These are phyloP conservation scores for Aleiodes leptofemur DNA, from an alignment of 2,888 invertebrate species.

Conservation along the genomic window DNA sequence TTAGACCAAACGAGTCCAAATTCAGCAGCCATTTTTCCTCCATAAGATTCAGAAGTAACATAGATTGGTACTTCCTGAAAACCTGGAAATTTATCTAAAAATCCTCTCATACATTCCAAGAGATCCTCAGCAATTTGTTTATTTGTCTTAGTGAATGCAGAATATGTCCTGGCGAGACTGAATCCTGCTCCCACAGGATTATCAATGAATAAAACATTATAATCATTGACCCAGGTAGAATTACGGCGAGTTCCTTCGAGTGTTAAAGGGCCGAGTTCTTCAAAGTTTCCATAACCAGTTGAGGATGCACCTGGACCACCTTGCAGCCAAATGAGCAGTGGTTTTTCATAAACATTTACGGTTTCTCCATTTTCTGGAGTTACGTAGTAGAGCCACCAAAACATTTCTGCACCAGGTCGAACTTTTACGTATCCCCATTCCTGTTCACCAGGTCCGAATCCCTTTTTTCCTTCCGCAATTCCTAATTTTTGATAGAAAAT, in stretches of 20 bases:
- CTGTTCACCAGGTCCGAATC: constrained; percentile 77
- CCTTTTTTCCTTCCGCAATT: constrained; percentile 54
- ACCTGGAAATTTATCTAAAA: constrained; percentile 82
- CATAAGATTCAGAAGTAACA: constrained; percentile 93
- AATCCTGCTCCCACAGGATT: constrained; percentile 94
- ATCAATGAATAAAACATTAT: constrained; percentile 91
- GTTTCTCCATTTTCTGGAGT: neutral
- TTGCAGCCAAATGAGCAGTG: constrained; percentile 90
- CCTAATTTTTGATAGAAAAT: neutral
- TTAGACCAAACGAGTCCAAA: constrained; percentile 81
- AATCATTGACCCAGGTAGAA: constrained; percentile 87
- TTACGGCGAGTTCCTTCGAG: constrained; percentile 77
- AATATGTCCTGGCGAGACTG: constrained; percentile 83
- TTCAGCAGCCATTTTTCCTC: constrained; percentile 94
- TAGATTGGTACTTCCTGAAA: constrained; percentile 87
- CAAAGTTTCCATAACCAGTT: constrained; percentile 91
- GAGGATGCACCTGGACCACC: constrained; percentile 91
- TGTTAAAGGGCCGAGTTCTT: constrained; percentile 87
- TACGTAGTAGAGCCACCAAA: constrained; percentile 19
- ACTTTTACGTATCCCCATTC: neutral
- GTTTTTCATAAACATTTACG: constrained; percentile 78
- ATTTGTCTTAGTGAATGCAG: constrained; percentile 78
- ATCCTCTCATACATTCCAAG: constrained; percentile 82
- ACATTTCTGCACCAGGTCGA: constrained; percentile 1
- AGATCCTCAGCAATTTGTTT: constrained; percentile 85